Evolutionary conservation across 2,888 invertebrate genomes (phyloP).

Genomic region (Orchesella flavescens): DNA sequence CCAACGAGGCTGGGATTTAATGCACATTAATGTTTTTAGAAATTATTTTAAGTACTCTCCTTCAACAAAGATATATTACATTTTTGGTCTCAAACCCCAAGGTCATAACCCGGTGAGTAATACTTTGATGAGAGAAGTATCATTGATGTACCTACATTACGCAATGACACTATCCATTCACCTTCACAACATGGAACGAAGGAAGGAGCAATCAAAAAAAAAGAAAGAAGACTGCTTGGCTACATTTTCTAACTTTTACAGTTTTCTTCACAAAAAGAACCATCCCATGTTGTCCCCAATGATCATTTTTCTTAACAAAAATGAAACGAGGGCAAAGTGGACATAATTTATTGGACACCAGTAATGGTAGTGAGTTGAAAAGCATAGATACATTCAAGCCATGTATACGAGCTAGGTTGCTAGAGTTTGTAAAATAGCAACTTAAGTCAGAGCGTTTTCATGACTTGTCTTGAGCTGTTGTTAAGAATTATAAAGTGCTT

Average conservation of each 20-base stretch:
- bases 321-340: slow-evolving; percentile 63
- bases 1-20: too few relatives aligned
- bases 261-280: slow-evolving; percentile 37
- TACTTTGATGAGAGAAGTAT: neutral
- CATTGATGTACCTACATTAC: slow-evolving; percentile 21
- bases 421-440: slow-evolving; percentile 44
- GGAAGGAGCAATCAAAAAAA: slow-evolving; percentile 15
- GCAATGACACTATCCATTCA: slow-evolving; percentile 33
- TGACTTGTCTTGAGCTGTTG: slow-evolving; percentile 58
- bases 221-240: slow-evolving; percentile 69
- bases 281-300: slow-evolving; percentile 48
- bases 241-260: slow-evolving; percentile 60
- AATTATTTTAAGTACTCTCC: too few relatives aligned
- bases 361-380: slow-evolving; percentile 47
- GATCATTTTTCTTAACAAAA: slow-evolving; percentile 62
- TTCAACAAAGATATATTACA: too few relatives aligned
- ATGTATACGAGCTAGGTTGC: neutral
- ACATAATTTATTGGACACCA: slow-evolving; percentile 59
- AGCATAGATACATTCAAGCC: neutral
- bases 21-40: too few relatives aligned
- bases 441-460: slow-evolving; percentile 50
- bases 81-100: neutral
- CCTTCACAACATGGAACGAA: slow-evolving; percentile 1
- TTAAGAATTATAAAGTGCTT: slow-evolving; percentile 62
- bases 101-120: neutral